Conservation (phyloP, 2,797 vertebrate species). For the Trematomus bernacchii region DNA sequence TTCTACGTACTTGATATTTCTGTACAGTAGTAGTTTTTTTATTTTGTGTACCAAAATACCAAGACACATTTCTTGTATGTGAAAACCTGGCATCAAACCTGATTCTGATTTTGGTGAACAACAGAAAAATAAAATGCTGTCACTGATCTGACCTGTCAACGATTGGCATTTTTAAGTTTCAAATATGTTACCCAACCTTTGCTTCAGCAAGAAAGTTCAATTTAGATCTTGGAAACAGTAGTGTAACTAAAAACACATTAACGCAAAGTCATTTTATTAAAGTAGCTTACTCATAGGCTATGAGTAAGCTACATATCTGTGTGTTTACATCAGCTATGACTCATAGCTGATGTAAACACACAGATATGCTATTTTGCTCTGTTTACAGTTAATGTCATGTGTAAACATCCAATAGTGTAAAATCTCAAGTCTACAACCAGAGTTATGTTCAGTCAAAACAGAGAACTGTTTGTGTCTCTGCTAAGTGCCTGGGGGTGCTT, state of each 20-base stretch:
- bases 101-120: neutral
- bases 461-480: slow-evolving; percentile 43
- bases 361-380: neutral
- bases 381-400: neutral
- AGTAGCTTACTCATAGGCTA: neutral
- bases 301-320: no score
- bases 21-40: neutral
- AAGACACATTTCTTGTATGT: neutral
- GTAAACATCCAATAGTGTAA: neutral
- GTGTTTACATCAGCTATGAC: no score
- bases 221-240: neutral
- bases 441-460: slow-evolving; percentile 40
- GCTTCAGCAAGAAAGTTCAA: neutral
- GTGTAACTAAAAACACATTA: neutral
- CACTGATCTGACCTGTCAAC: neutral
- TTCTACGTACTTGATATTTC: neutral
- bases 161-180: neutral
- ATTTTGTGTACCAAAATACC: neutral
- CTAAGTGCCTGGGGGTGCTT: slow-evolving; percentile 38
- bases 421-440: slow-evolving; percentile 7
- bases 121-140: neutral
- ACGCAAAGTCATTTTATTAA: neutral
- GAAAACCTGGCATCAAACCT: neutral
- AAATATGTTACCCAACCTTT: neutral
- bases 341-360: neutral